Conservation (phyloP, 2,113 vertebrate genomes). For the Gymnorhina tibicen region DNA sequence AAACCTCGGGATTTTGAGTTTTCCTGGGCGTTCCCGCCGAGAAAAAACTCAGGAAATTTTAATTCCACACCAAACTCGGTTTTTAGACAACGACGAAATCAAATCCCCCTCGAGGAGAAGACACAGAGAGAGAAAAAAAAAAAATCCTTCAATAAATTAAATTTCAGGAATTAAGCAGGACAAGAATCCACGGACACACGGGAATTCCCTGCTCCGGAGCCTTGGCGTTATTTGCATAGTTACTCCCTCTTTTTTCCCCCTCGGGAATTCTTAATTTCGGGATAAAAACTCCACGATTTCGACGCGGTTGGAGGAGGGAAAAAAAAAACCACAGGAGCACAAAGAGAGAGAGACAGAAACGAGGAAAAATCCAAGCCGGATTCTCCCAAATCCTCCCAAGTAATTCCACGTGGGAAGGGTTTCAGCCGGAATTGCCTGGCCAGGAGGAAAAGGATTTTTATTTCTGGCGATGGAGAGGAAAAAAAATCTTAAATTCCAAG, state of each 20-base stretch:
- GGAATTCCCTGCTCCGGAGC: background rate
- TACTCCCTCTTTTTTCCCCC: background rate
- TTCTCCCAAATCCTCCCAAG: background rate
- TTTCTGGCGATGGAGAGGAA: background rate
- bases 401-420: background rate
- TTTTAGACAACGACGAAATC: background rate
- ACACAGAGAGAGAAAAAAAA: too few relatives aligned
- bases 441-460: background rate
- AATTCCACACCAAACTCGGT: background rate
- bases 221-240: conserved; percentile 43
- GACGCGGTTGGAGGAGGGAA: too few relatives aligned
- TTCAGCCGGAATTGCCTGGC: background rate
- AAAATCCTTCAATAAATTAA: background rate
- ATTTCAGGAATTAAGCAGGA: background rate
- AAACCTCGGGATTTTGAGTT: background rate
- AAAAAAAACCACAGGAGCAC: background rate
- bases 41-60: too few relatives aligned
- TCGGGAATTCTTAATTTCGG: background rate
- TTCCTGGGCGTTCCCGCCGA: background rate
- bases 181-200: background rate
- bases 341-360: background rate
- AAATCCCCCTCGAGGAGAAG: background rate
- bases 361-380: background rate
- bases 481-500: background rate
- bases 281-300: background rate